Percentiles rank a stretch among this genome's conserved stretches.
phyloP scores from a whole-genome alignment of 2,888 invertebrate species.

The Drosophila basisetae region DNA sequence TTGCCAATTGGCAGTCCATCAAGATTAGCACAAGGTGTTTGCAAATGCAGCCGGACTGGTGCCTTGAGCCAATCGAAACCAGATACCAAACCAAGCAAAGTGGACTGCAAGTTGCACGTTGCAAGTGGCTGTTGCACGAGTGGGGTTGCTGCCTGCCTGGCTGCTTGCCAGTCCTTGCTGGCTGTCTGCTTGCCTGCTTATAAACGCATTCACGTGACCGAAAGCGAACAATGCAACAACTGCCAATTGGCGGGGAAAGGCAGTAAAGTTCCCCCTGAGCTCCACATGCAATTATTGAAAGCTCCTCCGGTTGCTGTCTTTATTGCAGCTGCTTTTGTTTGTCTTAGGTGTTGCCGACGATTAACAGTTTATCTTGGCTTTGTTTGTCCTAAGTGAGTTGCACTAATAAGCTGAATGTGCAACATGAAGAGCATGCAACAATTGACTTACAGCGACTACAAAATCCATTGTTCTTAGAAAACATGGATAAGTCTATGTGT shows the following conservation, averaged over 20 bases:
- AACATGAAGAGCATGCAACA: constrained; percentile 36
- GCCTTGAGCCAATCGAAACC: constrained; percentile 6
- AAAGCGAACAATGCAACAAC: constrained; percentile 59
- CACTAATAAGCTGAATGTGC: constrained; percentile 63
- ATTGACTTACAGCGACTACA: constrained; percentile 37
- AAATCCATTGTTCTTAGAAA: background rate
- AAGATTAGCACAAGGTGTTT: constrained; percentile 52
- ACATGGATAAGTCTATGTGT: background rate
- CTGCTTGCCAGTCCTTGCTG: constrained; percentile 4
- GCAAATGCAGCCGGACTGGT: constrained; percentile 16
- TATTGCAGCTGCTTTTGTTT: constrained; percentile 48
- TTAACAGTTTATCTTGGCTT: constrained; percentile 68
- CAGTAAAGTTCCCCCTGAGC: constrained; percentile 7
- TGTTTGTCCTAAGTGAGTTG: constrained; percentile 68
- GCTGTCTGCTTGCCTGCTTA: background rate
- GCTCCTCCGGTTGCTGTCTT: constrained; percentile 16
- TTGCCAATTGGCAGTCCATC: constrained; percentile 66
- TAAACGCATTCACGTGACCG: constrained; percentile 56
- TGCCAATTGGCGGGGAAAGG: constrained; percentile 13
- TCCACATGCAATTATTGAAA: constrained; percentile 53
- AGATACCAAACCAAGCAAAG: constrained; percentile 8
- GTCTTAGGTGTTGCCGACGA: constrained; percentile 68
- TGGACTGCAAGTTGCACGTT: constrained; percentile 8
- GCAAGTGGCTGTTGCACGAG: constrained; percentile 7
- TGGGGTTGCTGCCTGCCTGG: background rate